These are phyloP conservation scores for Caenorhabditis zanzibari DNA, from an alignment of 2,888 invertebrate genomes.

Conservation along the genomic window DNA sequence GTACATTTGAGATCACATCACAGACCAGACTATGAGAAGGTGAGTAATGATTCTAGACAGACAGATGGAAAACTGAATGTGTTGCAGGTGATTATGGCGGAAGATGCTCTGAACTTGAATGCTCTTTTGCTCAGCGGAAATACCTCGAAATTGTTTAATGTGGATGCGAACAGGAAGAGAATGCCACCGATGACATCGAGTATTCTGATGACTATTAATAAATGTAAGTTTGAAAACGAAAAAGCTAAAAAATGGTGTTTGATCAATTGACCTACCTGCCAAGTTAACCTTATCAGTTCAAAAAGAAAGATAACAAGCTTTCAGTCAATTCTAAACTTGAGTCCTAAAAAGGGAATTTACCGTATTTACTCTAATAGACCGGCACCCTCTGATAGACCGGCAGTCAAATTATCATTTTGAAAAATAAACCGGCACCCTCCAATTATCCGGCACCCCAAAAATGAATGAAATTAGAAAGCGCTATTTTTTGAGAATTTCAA, in stretches of 20 bases:
- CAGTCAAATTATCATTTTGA: no score
- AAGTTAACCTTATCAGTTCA: constrained; percentile 2
- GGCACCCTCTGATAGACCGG: no score
- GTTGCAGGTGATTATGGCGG: constrained; percentile 78
- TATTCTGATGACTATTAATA: constrained; percentile 77
- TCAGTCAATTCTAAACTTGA: no score
- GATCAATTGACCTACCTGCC: background rate
- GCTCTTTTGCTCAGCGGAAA: constrained; percentile 75
- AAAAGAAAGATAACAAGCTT: background rate
- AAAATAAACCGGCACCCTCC: no score
- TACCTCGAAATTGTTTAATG: constrained; percentile 67
- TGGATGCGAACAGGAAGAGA: constrained; percentile 69
- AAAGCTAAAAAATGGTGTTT: background rate
- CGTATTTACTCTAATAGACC: no score
- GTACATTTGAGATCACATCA: constrained; percentile 81
- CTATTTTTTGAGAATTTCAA: no score
- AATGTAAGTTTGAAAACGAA: constrained; percentile 70
- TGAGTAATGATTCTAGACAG: constrained; percentile 32
- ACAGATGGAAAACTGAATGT: constrained; percentile 4
- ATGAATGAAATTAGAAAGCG: no score
- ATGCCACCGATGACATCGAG: constrained; percentile 78
- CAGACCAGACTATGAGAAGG: constrained; percentile 78
- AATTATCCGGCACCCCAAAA: no score
- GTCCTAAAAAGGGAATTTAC: no score
- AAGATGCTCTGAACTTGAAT: constrained; percentile 77